Evolutionary conservation across 1,140 invertebrate genomes (phyloP), one percentile per base, ranked within the genome.

Genomic region (Stegodyphus dumicola): DNA sequence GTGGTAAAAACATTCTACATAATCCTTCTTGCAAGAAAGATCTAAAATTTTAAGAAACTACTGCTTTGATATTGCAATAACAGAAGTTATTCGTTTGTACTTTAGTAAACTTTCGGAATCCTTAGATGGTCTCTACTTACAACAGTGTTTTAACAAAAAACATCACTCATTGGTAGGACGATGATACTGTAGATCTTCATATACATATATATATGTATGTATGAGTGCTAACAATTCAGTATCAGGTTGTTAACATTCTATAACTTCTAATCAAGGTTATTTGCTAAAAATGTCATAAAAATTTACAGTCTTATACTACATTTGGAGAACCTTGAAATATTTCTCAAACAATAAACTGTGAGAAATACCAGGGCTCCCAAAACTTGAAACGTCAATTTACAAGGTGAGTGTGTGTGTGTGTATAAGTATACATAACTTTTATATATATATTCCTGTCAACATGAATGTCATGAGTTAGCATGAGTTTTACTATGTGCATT

Each of bases 401-500:
- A 83, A 48, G n/a, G 69, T 83, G 80, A 60, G 56, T 60, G 33
- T 33, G 33, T 33, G 33, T 33, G 33, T 33, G 56, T 10, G 15
- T 74, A 77, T 70, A 49, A 48, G 17, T 70, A 71, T 71, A 71
- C 69, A 71, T 71, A 71, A 49, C 15, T 49, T 71, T 71, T 71
- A 33, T 33, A 33, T 33, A 33, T 33, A 33, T 71, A 71, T 52
- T 69, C 51, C 13, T 66, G 65, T 11, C 66, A 70, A 79, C 51
- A 80, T 48, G 56, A 77, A 65, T 77, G 73, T 78, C 76, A 86
- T 71, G 84, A 80, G 77, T 80, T 86, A 56, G 85, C 87, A 85
- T 99, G 98, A 15, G 99, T 98, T 88, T 98, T 93, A 97, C 99
- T 99, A 91, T 99, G 98, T 89, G 98, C 94, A 92, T 99, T 99